Conservation (phyloP, 1,140 invertebrate species). For the Anoplolepis gracilipes region DNA sequence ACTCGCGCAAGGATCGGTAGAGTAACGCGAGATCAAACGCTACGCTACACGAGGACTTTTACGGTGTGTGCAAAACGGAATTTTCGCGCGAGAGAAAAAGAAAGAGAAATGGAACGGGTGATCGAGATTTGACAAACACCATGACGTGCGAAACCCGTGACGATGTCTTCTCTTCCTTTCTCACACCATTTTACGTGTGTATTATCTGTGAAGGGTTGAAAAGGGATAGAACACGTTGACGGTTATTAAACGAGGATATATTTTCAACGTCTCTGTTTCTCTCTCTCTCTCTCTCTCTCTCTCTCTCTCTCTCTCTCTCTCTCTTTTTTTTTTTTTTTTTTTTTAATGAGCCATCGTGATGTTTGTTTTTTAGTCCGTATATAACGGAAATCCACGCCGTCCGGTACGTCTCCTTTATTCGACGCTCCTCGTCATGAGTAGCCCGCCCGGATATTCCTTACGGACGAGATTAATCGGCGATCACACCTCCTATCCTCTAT, state of each 20-base stretch:
- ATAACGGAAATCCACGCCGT: slow-evolving; percentile 16
- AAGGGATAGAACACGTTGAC: slow-evolving; percentile 40
- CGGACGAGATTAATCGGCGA: slow-evolving; percentile 71
- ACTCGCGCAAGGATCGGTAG: slow-evolving; percentile 43
- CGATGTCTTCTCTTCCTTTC: too few relatives aligned
- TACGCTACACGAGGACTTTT: slow-evolving; percentile 45
- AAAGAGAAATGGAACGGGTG: neutral
- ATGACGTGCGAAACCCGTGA: too few relatives aligned
- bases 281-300: neutral
- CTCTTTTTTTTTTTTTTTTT: neutral
- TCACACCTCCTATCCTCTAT: slow-evolving; percentile 65
- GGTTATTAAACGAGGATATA: slow-evolving; percentile 42
- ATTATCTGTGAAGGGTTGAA: slow-evolving; percentile 12
- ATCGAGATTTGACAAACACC: slow-evolving; percentile 29
- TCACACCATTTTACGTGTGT: neutral
- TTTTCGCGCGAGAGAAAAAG: slow-evolving; percentile 9
- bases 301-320: neutral
- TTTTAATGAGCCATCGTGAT: slow-evolving; percentile 21
- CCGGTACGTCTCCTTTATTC: slow-evolving; percentile 53
- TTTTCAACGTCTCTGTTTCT: neutral
- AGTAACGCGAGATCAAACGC: slow-evolving; percentile 67
- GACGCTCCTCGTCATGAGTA: slow-evolving; percentile 25
- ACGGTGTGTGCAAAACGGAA: slow-evolving; percentile 6
- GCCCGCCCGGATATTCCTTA: slow-evolving; percentile 62
- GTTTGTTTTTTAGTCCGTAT: slow-evolving; percentile 4